Evolutionary conservation across 53 echinoderm and acorn worm species (phyloP).

Genomic region (Arbacia lixula): DNA sequence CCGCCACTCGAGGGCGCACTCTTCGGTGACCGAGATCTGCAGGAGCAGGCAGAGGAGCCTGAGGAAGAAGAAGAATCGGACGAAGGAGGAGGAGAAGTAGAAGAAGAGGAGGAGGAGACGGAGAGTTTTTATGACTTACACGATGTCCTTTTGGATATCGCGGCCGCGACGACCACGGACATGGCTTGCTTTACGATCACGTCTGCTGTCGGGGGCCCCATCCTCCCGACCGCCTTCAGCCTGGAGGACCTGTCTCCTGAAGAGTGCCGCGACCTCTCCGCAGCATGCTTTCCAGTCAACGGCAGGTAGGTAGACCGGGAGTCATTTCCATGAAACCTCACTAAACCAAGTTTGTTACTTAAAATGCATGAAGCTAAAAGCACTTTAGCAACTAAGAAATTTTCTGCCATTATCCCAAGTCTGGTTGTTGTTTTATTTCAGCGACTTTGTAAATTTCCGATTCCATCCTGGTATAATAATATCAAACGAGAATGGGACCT

Average conservation of each 20-base stretch:
- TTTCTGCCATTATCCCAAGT: too few species aligned
- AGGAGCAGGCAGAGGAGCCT: background rate
- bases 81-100: background rate
- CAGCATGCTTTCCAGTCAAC: constrained; percentile 42
- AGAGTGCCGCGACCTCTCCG: constrained; percentile 29
- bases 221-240: constrained; percentile 44
- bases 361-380: too few species aligned
- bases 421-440: too few species aligned
- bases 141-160: constrained; percentile 43
- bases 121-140: background rate
- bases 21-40: background rate
- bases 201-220: background rate
- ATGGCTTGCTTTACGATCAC: constrained; percentile 48
- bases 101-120: background rate
- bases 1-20: background rate
- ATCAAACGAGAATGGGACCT: too few species aligned
- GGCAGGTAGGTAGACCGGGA: constrained; percentile 46
- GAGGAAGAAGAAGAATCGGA: background rate
- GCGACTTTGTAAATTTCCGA: too few species aligned
- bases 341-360: too few species aligned
- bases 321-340: too few species aligned
- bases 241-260: constrained; percentile 48
- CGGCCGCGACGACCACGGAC: background rate
- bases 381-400: too few species aligned
- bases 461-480: too few species aligned